Base-by-base conservation (phyloP, 1,140 invertebrate genomes). In the Holotrichia oblita region DNA sequence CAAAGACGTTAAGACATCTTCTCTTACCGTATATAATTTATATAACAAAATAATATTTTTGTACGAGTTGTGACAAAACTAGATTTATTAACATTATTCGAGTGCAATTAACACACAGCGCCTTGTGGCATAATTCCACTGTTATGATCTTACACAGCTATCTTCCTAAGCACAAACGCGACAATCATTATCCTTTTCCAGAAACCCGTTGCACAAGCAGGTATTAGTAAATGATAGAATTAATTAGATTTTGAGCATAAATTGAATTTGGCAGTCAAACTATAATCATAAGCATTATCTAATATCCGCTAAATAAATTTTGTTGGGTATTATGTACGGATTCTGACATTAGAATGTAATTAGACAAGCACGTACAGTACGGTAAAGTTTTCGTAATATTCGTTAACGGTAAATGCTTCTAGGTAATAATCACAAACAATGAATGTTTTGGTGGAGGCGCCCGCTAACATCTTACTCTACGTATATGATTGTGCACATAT, bases 301-400 rank as follows among this genome's bases (percentile, higher is more conserved):
- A 69, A 22, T 22, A 69, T 22, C 10, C 61, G 61, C 61, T 24
- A 24, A 69, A 69, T 69, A 69, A 69, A 27, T 69, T 69, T 69
- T 34, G 24, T 10, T 10, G 27, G 7, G 27, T 69, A 69, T 69
- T 69, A 20, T 69, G 20, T 27, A 69, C 27, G 48, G 14, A 55
- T 55, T 3, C 48, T 55, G 14, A 17, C 48, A 55, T 55, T 55
- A 55, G 48, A 55, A 7, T n/a, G 48, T 55, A 17, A 55, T 55
- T 55, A 55, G 14, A 17, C 14, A 14, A 55, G 17, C 48, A 17
- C 17, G 48, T 17, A 55, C 17, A 14, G 48, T 0, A 7, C 2
- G 27, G n/a, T 17, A 3, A 55, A 55, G 48, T 55, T 55, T 55
- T 6, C n/a, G 48, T 55, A 14, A 17, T 17, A 55, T 14, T 55